These are phyloP conservation scores for Athalia circularis DNA, from an alignment of 2,888 invertebrate genomes.

Conservation along the genomic window DNA sequence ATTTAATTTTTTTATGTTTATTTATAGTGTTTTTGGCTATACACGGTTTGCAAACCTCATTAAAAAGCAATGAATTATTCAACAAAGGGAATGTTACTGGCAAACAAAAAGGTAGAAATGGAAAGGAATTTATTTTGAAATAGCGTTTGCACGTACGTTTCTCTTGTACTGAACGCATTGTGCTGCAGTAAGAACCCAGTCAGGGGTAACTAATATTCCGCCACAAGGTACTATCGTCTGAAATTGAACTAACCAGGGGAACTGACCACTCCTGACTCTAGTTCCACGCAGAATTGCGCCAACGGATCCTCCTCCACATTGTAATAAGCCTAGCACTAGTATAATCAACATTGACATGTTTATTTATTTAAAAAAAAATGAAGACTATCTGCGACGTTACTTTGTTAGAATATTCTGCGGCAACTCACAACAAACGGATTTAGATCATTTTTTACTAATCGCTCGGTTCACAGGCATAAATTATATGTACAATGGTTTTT, in stretches of 20 bases:
- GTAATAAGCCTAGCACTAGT: slow-evolving; percentile 52
- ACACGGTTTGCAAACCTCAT: neutral
- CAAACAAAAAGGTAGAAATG: neutral
- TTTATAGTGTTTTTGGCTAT: neutral
- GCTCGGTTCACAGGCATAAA: no score
- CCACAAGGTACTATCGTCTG: slow-evolving; percentile 62
- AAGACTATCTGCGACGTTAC: slow-evolving; percentile 42
- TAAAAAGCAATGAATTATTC: neutral
- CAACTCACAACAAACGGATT: neutral
- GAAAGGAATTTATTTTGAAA: neutral
- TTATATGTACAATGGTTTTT: no score
- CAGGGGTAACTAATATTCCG: slow-evolving; percentile 59
- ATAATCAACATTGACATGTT: slow-evolving; percentile 58
- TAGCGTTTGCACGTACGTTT: slow-evolving; percentile 53
- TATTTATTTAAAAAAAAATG: slow-evolving; percentile 36
- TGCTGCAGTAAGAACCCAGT: slow-evolving; percentile 63
- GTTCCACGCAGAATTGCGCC: slow-evolving; percentile 52
- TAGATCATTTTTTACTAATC: neutral
- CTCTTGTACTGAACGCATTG: slow-evolving; percentile 61
- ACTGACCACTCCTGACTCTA: slow-evolving; percentile 55
- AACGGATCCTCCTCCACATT: slow-evolving; percentile 48
- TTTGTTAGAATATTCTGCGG: slow-evolving; percentile 39
- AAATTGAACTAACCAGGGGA: slow-evolving; percentile 63
- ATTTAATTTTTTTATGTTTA: neutral
- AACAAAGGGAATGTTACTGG: neutral